These are phyloP conservation scores for Oncorhynchus gorbuscha DNA, from an alignment of 2,113 vertebrate species.

Conservation along the genomic window DNA sequence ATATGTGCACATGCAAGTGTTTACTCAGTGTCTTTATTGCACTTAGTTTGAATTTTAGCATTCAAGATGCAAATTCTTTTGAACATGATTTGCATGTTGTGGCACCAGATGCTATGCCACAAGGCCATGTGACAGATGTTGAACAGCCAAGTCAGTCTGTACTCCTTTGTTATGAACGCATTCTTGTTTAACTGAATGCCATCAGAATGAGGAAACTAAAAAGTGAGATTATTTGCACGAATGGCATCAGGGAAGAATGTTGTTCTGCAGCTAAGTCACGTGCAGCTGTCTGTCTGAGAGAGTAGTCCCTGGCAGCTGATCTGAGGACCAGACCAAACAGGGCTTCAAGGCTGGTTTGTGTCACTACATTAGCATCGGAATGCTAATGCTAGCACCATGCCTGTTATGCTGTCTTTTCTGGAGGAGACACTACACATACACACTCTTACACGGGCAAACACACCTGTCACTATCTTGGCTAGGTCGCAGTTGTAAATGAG, in stretches of 20 bases:
- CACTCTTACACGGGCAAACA: background rate
- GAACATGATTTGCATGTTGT: background rate
- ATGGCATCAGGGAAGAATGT: background rate
- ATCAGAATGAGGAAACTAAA: background rate
- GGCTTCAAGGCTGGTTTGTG: background rate
- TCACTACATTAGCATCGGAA: background rate
- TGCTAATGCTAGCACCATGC: background rate
- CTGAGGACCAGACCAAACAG: background rate
- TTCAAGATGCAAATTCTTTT: background rate
- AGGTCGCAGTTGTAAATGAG: too few relatives aligned
- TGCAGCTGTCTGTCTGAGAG: background rate
- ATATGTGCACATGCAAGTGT: background rate
- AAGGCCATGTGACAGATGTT: too few relatives aligned
- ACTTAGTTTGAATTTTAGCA: background rate
- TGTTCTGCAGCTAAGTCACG: background rate
- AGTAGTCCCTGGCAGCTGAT: background rate
- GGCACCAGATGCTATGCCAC: background rate
- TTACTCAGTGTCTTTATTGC: too few relatives aligned
- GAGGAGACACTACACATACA: background rate
- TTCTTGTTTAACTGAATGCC: slow-evolving; percentile 14
- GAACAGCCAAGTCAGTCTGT: background rate
- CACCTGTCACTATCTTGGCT: too few relatives aligned
- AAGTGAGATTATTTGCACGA: background rate
- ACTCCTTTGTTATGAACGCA: too few relatives aligned
- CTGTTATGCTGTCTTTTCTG: background rate